A percentile compares a stretch with the other conserved stretches of the same genome.
These are phyloP conservation scores for Dolichallabes microphthalmus DNA, from an alignment of 2,113 vertebrate genomes.

Conservation along the genomic window DNA sequence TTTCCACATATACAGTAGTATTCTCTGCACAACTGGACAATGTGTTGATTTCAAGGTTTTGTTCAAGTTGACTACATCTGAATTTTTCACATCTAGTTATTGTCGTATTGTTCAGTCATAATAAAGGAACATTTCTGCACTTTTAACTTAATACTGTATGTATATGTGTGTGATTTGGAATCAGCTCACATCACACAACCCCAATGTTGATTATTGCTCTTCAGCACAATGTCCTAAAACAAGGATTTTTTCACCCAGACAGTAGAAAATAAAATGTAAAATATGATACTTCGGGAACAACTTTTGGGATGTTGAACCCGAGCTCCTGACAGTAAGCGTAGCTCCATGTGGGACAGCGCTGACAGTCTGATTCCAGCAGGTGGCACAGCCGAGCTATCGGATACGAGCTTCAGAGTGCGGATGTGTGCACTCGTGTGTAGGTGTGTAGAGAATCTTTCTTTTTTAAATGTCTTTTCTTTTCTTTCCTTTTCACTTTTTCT, in stretches of 20 bases:
- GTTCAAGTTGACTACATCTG: neutral
- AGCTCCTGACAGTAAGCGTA: neutral
- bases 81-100: neutral
- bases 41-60: neutral
- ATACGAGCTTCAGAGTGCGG: neutral
- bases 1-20: neutral
- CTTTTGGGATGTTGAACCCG: neutral
- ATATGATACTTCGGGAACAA: neutral
- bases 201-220: neutral
- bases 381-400: constrained; percentile 43
- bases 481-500: neutral
- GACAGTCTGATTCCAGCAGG: constrained; percentile 27
- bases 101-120: neutral
- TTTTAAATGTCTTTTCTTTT: constrained; percentile 4
- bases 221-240: neutral
- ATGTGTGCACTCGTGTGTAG: neutral
- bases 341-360: neutral
- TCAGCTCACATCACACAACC: neutral
- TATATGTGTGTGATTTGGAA: no score
- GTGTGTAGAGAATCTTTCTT: neutral
- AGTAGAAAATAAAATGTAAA: neutral
- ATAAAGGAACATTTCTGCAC: neutral
- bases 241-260: neutral
- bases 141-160: no score
- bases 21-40: neutral